Base-by-base conservation (phyloP, 2,113 vertebrate genomes). In the Labrus mixtus region DNA sequence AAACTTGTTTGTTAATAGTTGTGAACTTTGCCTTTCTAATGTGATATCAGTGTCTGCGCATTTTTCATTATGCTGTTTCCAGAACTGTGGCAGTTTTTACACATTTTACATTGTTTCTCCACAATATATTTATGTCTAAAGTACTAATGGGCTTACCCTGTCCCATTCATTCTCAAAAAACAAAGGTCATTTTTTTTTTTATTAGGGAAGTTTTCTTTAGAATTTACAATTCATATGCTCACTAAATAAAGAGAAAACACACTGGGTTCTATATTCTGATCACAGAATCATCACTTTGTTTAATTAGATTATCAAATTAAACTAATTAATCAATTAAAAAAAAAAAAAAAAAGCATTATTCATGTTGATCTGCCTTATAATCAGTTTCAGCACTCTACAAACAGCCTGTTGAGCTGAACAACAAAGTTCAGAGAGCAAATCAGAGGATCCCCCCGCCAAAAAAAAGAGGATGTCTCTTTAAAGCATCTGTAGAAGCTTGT, bases 381-480 rank as follows among this genome's bases (percentile, higher is more conserved):
- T 84, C 20, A 25, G 65, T 88, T 78, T 46, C 36, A 48, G 43
- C 8, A 1, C 57, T 48, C 41, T 58, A 73, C 79, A 80, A 48
- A 62, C 56, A 51, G 55, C 56, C 54, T 59, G 57, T 75, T 61
- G 59, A 81, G 60, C 69, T 82, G 53, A 65, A 76, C 51, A 55
- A 71, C 61, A 82, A 46, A 76, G 68, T 51, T 78, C 55, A 48
- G 60, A 54, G 51, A 57, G 66, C 64, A 46, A 79, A 20, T 29
- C 68, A 33, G 59, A 78, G 29, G 76, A 45, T 13, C 9, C n/a
- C n/a, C n/a, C n/a, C n/a, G n/a, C n/a, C n/a, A 45, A 12, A 45
- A 45, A 5, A 45, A 12, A 45, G 43, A 45, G 78, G 53, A 61
- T 73, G 64, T 62, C 63, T 76, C 53, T 79, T 74, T 53, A 68